These are phyloP conservation scores for Bubo bubo DNA, from an alignment of 2,113 vertebrate species.

Conservation along the genomic window DNA sequence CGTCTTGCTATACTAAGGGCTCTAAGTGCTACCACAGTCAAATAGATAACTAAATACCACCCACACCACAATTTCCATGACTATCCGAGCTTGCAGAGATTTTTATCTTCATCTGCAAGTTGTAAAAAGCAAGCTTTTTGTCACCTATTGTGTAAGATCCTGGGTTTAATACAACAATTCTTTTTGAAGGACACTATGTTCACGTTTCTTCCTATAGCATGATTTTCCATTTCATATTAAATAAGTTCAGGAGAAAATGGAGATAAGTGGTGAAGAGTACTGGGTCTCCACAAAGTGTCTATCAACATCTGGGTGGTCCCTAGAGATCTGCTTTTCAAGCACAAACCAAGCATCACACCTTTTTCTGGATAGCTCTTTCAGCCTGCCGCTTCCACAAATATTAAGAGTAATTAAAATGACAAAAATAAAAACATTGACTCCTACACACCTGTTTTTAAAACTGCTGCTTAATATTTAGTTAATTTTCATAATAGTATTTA, in stretches of 20 bases:
- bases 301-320: neutral
- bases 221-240: neutral
- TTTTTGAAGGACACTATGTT: neutral
- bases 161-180: neutral
- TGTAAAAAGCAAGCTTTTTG: neutral
- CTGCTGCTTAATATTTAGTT: conserved; percentile 4
- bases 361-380: neutral
- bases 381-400: neutral
- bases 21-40: neutral
- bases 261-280: neutral
- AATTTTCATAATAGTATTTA: neutral
- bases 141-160: neutral
- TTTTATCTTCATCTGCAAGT: neutral
- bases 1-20: neutral
- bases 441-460: neutral
- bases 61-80: neutral
- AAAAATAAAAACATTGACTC: neutral
- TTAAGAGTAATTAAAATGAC: neutral
- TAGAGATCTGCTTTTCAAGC: neutral
- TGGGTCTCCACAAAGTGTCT: neutral
- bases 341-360: neutral
- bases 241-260: neutral
- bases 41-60: neutral
- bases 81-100: neutral
- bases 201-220: neutral